Evolutionary conservation across 2,888 invertebrate species (phyloP).

Genomic region (Ferrisia virgata): DNA sequence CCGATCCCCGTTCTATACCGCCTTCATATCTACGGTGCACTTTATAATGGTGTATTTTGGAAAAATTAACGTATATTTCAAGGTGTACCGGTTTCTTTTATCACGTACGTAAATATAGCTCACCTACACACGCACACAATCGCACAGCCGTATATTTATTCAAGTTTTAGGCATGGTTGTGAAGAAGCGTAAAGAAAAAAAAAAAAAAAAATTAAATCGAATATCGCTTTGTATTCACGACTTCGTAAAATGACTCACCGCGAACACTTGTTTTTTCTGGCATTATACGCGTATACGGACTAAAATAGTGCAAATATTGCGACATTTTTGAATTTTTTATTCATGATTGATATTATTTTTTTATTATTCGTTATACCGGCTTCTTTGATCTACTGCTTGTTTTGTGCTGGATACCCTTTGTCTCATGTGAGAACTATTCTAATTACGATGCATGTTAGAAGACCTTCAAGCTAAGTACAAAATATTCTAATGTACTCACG

Average conservation of each 20-base stretch:
- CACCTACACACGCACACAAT: neutral
- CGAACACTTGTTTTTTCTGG: slow-evolving; percentile 5
- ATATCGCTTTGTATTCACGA: neutral
- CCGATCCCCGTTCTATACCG: neutral
- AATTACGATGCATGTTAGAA: too few species aligned
- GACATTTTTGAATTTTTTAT: neutral
- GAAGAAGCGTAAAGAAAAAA: neutral
- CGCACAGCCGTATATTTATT: neutral
- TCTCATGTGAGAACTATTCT: too few species aligned
- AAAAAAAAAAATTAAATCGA: neutral
- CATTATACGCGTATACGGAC: too few species aligned
- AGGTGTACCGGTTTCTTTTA: slow-evolving; percentile 8
- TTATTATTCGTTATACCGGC: too few species aligned
- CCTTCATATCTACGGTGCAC: neutral
- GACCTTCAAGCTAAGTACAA: too few species aligned
- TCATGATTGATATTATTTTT: too few species aligned
- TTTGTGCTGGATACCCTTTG: too few species aligned
- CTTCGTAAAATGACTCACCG: neutral
- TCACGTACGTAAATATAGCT: too few species aligned
- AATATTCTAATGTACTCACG: too few species aligned
- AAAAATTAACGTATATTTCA: neutral
- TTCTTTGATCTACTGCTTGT: too few species aligned
- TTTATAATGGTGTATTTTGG: neutral
- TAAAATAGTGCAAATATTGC: neutral
- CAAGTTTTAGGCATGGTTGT: too few species aligned